Conservation (phyloP, 2,797 vertebrate species). For the Periparus ater region DNA sequence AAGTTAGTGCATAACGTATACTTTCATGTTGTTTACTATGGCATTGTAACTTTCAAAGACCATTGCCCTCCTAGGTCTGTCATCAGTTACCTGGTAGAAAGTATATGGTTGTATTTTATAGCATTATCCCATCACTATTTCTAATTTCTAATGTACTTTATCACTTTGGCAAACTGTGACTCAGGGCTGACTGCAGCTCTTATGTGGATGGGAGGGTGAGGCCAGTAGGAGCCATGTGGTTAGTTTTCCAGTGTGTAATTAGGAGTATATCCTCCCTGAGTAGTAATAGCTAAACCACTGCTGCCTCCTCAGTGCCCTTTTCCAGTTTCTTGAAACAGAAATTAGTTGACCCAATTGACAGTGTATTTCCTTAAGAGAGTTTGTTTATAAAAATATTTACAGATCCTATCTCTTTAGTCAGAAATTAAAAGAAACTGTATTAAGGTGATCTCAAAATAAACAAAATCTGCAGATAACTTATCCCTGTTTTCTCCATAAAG, state of each 20-base stretch:
- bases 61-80: not conserved
- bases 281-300: not conserved
- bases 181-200: not conserved
- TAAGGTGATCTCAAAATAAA: not conserved
- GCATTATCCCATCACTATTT: not conserved
- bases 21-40: not conserved
- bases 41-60: not conserved
- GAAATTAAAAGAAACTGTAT: not conserved
- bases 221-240: not conserved
- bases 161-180: not conserved
- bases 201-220: not conserved
- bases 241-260: not conserved
- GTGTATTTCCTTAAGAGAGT: not conserved
- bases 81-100: not conserved
- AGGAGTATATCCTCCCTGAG: not conserved
- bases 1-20: not conserved
- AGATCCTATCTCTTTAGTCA: not conserved
- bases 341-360: not conserved
- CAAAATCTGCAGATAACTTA: not conserved
- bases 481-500: not conserved
- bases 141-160: not conserved
- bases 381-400: not conserved
- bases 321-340: not conserved
- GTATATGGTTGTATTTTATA: not conserved
- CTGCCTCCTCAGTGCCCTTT: not conserved